A percentile compares a stretch with the other conserved stretches of the same genome.
Conservation (phyloP, 2,797 vertebrate species). For the Saguinus oedipus region DNA sequence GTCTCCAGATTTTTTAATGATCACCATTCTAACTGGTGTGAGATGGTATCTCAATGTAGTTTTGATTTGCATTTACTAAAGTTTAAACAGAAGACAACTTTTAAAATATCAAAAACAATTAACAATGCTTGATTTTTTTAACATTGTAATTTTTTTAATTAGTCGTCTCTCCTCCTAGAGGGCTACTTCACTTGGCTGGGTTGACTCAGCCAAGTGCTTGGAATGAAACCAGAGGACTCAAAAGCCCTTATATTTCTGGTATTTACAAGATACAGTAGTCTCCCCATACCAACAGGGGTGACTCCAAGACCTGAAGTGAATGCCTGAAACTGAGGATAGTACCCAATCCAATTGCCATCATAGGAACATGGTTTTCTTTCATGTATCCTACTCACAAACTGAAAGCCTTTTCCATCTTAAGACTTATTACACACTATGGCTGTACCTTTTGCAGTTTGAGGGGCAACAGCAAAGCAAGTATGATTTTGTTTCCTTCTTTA, state of each 20-base stretch:
- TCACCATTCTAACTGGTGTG: too few relatives aligned
- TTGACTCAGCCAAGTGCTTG: not conserved
- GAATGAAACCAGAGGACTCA: not conserved
- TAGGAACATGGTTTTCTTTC: not conserved
- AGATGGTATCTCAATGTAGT: too few relatives aligned
- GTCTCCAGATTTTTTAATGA: too few relatives aligned
- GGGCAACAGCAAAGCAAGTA: not conserved
- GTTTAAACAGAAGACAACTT: constrained; percentile 11
- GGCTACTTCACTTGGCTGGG: not conserved
- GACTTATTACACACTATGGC: not conserved
- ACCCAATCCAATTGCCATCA: too few relatives aligned
- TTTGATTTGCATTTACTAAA: not conserved
- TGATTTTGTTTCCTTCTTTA: not conserved
- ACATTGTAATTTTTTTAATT: not conserved
- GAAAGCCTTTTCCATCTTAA: not conserved
- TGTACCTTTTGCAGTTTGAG: not conserved
- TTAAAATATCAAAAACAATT: constrained; percentile 2
- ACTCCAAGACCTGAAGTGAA: not conserved
- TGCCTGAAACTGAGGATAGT: not conserved
- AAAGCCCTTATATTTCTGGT: not conserved
- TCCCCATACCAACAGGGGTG: not conserved
- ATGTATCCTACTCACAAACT: not conserved
- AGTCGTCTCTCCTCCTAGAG: not conserved
- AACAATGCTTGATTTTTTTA: not conserved
- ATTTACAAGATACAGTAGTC: not conserved